A percentile compares a stretch with the other conserved stretches of the same genome.
Conservation (phyloP, 1,140 invertebrate genomes). For the Heterodera carotae region DNA sequence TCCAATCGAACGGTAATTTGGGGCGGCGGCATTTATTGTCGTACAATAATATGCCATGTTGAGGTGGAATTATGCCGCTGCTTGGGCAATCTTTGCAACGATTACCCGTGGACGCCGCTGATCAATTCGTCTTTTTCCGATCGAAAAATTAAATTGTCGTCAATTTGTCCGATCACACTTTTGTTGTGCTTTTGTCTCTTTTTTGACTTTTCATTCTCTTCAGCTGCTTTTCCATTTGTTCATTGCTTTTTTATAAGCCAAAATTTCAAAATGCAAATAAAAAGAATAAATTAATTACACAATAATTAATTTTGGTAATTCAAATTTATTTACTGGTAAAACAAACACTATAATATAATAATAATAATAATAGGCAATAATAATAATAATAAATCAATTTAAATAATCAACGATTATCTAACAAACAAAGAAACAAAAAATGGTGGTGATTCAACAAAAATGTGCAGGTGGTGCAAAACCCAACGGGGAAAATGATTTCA, state of each 20-base stretch:
- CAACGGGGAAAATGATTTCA: too few relatives aligned
- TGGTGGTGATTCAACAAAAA: too few relatives aligned
- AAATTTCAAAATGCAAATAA: background rate
- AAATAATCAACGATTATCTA: too few relatives aligned
- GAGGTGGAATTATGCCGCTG: slow-evolving; percentile 49
- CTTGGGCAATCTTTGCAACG: slow-evolving; percentile 55
- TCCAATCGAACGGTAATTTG: slow-evolving; percentile 48
- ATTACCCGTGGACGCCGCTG: slow-evolving; percentile 8
- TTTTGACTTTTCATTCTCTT: background rate
- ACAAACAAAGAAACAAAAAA: too few relatives aligned
- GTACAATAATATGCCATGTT: too few relatives aligned
- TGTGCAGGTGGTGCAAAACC: too few relatives aligned
- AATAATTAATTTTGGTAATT: too few relatives aligned
- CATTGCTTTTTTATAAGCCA: background rate
- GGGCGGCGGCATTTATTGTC: too few relatives aligned
- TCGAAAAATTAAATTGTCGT: background rate
- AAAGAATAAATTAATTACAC: background rate
- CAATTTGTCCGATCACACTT: background rate
- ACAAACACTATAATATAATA: slow-evolving; percentile 1
- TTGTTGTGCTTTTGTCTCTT: background rate
- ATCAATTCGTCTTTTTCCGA: background rate
- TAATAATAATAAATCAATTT: too few relatives aligned
- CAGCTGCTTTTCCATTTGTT: background rate
- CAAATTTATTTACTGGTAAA: background rate
- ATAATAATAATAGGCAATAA: background rate